These are phyloP conservation scores for Stomatorhinus walkeri DNA, from an alignment of 2,797 vertebrate genomes.

Conservation along the genomic window DNA sequence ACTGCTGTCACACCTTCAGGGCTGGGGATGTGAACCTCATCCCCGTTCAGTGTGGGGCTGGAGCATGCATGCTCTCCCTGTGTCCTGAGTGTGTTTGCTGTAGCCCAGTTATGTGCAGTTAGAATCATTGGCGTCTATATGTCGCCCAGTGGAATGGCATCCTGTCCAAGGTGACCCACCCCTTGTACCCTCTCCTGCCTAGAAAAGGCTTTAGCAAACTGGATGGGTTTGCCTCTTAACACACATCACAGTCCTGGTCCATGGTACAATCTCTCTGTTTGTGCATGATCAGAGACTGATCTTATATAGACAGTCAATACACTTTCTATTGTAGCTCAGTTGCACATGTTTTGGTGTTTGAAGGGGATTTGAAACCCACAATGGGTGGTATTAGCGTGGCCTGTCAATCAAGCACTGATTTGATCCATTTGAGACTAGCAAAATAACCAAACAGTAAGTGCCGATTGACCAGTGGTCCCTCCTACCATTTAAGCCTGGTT, in stretches of 20 bases:
- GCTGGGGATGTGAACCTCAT: neutral
- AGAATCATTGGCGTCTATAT: neutral
- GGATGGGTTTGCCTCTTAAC: neutral
- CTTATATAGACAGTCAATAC: neutral
- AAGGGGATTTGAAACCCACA: neutral
- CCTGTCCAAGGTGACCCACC: neutral
- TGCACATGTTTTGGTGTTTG: neutral
- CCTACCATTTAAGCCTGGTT: neutral
- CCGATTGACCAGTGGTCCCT: neutral
- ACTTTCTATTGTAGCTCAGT: neutral
- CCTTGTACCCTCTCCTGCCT: neutral
- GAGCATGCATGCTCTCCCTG: neutral
- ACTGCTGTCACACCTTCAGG: neutral
- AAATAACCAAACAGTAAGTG: neutral
- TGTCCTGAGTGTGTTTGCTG: neutral
- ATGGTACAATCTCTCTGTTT: neutral
- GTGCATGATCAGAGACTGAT: neutral
- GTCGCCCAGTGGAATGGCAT: neutral
- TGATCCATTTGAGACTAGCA: neutral
- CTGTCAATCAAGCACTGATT: neutral
- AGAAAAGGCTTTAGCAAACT: neutral
- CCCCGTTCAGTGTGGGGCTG: neutral
- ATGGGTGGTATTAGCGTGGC: neutral
- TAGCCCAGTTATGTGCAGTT: neutral
- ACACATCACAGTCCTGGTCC: neutral